Percentiles rank a stretch among this genome's conserved stretches.
phyloP scores from a whole-genome alignment of 2,113 vertebrate species.

The Kobus ellipsiprymnus region DNA sequence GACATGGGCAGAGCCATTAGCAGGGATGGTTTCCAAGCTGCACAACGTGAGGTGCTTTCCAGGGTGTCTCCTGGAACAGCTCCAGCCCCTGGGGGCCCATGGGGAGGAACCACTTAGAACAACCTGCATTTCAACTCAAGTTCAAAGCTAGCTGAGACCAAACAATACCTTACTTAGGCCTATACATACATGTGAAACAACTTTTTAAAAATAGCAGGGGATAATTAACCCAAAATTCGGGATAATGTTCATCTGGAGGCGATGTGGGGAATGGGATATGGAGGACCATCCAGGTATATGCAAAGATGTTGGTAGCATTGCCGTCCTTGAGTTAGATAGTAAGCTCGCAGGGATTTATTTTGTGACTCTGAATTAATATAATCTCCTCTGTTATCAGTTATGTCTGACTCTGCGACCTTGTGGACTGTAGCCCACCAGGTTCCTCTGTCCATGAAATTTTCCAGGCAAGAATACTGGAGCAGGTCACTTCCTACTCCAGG shows the following conservation, averaged over 20 bases:
- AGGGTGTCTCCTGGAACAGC: background rate
- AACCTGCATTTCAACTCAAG: background rate
- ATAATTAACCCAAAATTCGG: background rate
- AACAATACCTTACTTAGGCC: background rate
- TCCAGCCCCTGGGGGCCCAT: accelerated
- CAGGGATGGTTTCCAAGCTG: background rate
- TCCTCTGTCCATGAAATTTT: background rate
- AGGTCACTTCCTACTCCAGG: background rate
- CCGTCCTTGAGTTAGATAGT: background rate
- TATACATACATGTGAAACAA: background rate
- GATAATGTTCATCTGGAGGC: background rate
- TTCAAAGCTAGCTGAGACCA: background rate
- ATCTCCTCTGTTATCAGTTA: background rate
- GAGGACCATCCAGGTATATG: background rate
- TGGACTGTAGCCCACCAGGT: background rate
- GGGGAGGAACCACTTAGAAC: background rate
- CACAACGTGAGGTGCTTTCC: background rate
- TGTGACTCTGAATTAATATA: background rate
- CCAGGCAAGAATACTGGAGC: background rate
- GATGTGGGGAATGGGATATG: background rate
- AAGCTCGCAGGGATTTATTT: background rate
- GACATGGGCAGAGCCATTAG: background rate
- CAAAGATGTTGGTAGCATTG: background rate
- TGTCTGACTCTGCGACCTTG: accelerated
- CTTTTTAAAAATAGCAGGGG: background rate